Conservation (phyloP, 92 coral and sea anemone species). For the Palythoa heliodiscus region DNA sequence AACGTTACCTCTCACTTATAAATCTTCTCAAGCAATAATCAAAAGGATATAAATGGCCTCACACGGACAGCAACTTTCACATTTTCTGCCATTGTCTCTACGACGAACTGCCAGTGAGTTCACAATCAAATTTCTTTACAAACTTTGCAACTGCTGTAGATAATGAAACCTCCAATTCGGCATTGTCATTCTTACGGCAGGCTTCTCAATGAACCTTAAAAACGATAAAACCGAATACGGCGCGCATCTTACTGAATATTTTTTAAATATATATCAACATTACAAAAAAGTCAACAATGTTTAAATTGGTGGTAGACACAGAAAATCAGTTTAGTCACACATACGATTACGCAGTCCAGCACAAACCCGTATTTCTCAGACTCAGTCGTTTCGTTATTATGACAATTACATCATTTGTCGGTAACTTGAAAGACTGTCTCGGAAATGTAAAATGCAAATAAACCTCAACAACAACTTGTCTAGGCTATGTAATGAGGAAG, state of each 20-base stretch:
- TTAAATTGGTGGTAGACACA: not conserved
- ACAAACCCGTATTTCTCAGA: not conserved
- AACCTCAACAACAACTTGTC: slow-evolving; percentile 6
- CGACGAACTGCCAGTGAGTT: not conserved
- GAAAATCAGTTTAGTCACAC: not conserved
- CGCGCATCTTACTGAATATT: not conserved
- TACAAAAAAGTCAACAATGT: not conserved
- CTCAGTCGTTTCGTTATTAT: not conserved
- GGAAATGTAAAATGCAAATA: slow-evolving; percentile 35
- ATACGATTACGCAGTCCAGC: not conserved
- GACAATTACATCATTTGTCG: slow-evolving; percentile 1
- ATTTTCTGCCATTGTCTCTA: slow-evolving; percentile 80
- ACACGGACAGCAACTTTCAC: slow-evolving; percentile 93
- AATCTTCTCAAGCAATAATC: not conserved
- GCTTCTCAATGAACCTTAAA: not conserved
- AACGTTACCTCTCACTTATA: not conserved
- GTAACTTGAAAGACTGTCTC: not conserved
- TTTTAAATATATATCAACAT: not conserved
- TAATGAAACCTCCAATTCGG: not conserved
- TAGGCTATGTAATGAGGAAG: slow-evolving; percentile 6
- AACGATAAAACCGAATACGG: not conserved
- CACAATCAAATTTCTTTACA: not conserved
- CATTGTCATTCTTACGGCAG: not conserved
- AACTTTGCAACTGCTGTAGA: not conserved
- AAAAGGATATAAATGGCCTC: slow-evolving; percentile 96